phyloP scores from a whole-genome alignment of 2,113 vertebrate species.

The Pandion haliaetus region DNA sequence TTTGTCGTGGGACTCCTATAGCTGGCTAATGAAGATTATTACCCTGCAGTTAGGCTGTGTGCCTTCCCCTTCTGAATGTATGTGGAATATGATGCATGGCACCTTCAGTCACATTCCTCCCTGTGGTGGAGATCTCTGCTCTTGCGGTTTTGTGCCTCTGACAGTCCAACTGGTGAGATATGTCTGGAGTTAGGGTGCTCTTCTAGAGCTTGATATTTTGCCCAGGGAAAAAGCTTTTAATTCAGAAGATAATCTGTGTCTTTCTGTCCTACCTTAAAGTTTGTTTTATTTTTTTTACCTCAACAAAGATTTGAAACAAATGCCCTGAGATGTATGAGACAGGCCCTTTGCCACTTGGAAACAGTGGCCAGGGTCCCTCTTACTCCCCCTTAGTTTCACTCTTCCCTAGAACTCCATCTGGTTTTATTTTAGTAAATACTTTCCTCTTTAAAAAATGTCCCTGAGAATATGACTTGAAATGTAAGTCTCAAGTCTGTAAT shows the following conservation, averaged over 20 bases:
- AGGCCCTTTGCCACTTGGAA: not conserved
- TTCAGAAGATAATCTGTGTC: not conserved
- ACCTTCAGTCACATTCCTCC: accelerated
- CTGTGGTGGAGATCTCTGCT: not conserved
- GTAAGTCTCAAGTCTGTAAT: not conserved
- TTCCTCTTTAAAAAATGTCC: not conserved
- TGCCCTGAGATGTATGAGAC: not conserved
- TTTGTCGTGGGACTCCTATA: not conserved
- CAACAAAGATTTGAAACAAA: not conserved
- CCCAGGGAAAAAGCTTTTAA: not conserved
- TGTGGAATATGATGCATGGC: not conserved
- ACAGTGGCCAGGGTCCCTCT: not conserved
- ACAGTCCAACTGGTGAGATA: not conserved
- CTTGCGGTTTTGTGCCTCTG: not conserved
- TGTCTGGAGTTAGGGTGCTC: not conserved
- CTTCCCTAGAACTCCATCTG: not conserved
- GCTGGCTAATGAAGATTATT: not conserved
- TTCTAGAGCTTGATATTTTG: not conserved
- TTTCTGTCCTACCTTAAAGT: not conserved
- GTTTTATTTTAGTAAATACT: not conserved
- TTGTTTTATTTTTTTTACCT: not conserved
- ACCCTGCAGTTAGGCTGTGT: not conserved
- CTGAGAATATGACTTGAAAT: not conserved
- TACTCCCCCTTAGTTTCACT: not conserved
- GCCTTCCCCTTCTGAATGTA: not conserved